Base-by-base conservation (phyloP, 92 coral and sea anemone species). In the Montipora capitata region DNA sequence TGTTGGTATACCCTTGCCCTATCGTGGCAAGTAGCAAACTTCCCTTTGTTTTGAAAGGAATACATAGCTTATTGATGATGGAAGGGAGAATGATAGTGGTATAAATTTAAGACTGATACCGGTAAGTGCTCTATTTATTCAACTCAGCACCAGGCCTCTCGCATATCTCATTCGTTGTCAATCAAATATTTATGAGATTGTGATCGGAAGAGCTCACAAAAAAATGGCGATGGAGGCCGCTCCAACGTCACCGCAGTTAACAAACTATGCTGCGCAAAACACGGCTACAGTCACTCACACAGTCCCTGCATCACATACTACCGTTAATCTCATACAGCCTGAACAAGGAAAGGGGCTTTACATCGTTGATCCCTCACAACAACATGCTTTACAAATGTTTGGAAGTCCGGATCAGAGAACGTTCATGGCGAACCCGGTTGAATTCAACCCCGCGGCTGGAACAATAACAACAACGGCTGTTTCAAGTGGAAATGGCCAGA, bases 201-300 rank as follows among this genome's bases (percentile, higher is more conserved):
- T 42, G 54, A 62, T 77, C 75, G 89, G 51, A 77, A 62, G 74
- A 72, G 72, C 87, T 59, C 18, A 20, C 87, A 93, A 91, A 86
- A 98, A 94, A 88, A 98, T 98, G 99, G 99, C 98, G 98, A 96
- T 91, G 92, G 98, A 94, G 76, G 95, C 98, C 13, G 95, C 98
- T 80, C 98, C 98, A 84, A 93, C 94, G 66, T 96, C 99, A 68
- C 96, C 99, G 62, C 99, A 96, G 89, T 87, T 96, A 83, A 96
- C 95, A 80, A 98, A 92, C 89, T 98, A 94, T 72, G 96, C 98
- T 77, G 87, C 98, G 64, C 96, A 94, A 83, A 96, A 94, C 84
- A 89, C 95, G 16, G 98, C 93, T 0, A 91, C 98, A 12, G 98
- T 95, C 64, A 84, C 99, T 54, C 99, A 98, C 52, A 92, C 99